Evolutionary conservation across 1,140 invertebrate genomes (phyloP).

Genomic region (Grapholita molesta): DNA sequence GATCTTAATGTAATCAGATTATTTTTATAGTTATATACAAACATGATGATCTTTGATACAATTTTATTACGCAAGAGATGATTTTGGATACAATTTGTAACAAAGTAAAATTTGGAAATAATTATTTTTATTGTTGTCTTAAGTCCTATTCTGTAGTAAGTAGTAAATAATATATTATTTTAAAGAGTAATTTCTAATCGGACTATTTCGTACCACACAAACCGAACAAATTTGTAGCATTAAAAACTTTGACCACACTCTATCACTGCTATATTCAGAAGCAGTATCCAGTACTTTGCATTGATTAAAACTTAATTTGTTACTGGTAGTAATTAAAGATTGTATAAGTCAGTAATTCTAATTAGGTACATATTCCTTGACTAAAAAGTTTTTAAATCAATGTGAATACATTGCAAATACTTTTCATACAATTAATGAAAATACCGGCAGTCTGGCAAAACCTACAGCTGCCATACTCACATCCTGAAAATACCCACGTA

Average conservation of each 20-base stretch:
- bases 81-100: too few species aligned
- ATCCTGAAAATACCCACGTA: background rate
- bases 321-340: background rate
- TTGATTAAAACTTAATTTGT: background rate
- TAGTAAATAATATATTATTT: constrained; percentile 1
- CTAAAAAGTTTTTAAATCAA: background rate
- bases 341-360: too few species aligned
- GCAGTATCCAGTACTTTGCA: background rate
- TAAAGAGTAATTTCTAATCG: background rate
- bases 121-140: too few species aligned
- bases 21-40: too few species aligned
- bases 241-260: background rate
- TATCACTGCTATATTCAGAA: background rate
- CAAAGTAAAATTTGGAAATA: too few species aligned
- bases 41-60: too few species aligned
- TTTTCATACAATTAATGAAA: background rate
- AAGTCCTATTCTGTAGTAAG: too few species aligned
- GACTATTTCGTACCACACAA: background rate
- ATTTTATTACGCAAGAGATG: too few species aligned
- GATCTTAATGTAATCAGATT: too few species aligned
- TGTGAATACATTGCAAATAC: background rate
- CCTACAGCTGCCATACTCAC: background rate
- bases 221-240: background rate
- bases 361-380: too few species aligned
- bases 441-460: background rate